Evolutionary conservation across 2,888 invertebrate species (phyloP), one percentile per base, ranked within the genome.

Genomic region (Glomeris marginata): DNA sequence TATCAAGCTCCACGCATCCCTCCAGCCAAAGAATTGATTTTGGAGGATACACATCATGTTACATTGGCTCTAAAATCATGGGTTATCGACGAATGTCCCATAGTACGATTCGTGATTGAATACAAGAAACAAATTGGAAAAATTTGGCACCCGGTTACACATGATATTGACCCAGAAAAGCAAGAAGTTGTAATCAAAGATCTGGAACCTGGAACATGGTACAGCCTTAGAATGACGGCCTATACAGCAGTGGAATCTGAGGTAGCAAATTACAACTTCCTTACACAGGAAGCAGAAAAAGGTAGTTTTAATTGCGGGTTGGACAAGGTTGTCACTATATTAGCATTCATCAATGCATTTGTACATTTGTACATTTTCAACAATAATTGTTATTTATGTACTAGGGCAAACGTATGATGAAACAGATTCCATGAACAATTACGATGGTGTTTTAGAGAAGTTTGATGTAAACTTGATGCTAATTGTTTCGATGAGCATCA

Each of bases 201-300:
- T 41, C 28, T 52, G n/a, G 40, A 33, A 4, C 36, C 50, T 10
- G 52, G 46, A 10, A 50, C 52, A n/a, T 52, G 52, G 52, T 52
- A 42, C 42, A 42, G 22, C 21, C 43, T 52, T n/a, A 49, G 52
- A 2, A 42, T 52, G 37, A 47, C 47, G 11, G 52, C 52, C 18
- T 28, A 42, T 18, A 50, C 47, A 35, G 47, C 45, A 28, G 52
- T 45, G 18, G 50, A 42, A 38, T 18, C 45, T 10, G 21, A 45
- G 1, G 43, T 41, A 15, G 52, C 47, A 8, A 44, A 50, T 22
- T 47, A 37, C 21, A 43, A 50, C 37, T 50, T 52, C 36, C 50
- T 47, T n/a, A 52, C 52, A 4, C 38, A 28, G 28, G 28, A 28
- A 8, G 28, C 28, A 28, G 28, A 3, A 5, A 28, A 28, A 28